Percentiles rank a stretch among this genome's conserved stretches.
phyloP scores from a whole-genome alignment of 2,888 invertebrate genomes.

The Cetonia aurata region DNA sequence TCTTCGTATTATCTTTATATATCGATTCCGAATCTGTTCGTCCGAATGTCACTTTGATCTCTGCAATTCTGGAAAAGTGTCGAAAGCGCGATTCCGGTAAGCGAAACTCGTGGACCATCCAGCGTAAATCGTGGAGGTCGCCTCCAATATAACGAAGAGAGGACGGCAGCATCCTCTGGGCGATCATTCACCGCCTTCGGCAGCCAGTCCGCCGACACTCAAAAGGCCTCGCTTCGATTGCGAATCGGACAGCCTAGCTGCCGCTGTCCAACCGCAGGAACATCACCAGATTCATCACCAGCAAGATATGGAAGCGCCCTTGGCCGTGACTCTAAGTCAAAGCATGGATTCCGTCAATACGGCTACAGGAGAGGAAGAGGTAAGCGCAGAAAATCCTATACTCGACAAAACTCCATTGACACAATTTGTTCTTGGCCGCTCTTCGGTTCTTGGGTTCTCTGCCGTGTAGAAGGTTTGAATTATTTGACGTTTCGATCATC shows the following conservation, averaged over 20 bases:
- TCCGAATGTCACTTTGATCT: not conserved
- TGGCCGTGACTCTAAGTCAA: slow-evolving; percentile 87
- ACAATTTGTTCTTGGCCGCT: too few species aligned
- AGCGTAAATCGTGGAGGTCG: slow-evolving; percentile 67
- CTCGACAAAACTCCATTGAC: too few species aligned
- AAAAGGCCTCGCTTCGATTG: slow-evolving; percentile 64
- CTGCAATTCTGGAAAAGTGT: too few species aligned
- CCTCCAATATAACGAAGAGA: slow-evolving; percentile 66
- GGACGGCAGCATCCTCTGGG: slow-evolving; percentile 66
- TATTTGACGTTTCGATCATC: too few species aligned
- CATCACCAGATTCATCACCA: slow-evolving; percentile 50
- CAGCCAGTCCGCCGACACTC: slow-evolving; percentile 63
- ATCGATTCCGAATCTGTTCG: too few species aligned
- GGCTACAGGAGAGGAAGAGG: slow-evolving; percentile 97
- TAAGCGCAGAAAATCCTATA: slow-evolving; percentile 67
- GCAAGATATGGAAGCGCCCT: slow-evolving; percentile 74
- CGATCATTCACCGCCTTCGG: slow-evolving; percentile 64
- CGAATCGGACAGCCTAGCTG: slow-evolving; percentile 37
- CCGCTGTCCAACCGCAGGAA: slow-evolving; percentile 52
- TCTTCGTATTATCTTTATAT: too few species aligned
- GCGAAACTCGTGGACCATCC: slow-evolving; percentile 48
- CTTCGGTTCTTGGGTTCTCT: too few species aligned
- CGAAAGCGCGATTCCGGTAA: too few species aligned
- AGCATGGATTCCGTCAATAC: slow-evolving; percentile 99
- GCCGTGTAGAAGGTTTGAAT: too few species aligned